These are phyloP conservation scores for Synanthedon tipuliformis DNA, from an alignment of 2,888 invertebrate species.

Conservation along the genomic window DNA sequence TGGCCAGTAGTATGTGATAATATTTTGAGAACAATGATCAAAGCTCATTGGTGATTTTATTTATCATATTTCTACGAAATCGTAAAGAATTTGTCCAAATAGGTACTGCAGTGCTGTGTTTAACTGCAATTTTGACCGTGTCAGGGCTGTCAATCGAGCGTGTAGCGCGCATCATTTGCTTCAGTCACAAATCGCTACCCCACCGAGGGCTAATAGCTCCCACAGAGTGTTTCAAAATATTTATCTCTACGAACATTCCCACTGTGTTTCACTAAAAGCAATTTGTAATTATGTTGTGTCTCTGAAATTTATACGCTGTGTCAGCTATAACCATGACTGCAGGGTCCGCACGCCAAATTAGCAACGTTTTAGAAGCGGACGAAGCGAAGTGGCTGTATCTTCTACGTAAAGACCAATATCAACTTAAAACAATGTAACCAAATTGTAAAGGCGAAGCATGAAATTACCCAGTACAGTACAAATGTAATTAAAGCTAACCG, in stretches of 20 bases:
- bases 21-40: too few relatives aligned
- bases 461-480: slow-evolving; percentile 46
- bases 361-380: slow-evolving; percentile 20
- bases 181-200: slow-evolving; percentile 43
- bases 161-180: slow-evolving; percentile 48
- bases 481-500: slow-evolving; percentile 47
- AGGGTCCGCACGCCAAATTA: slow-evolving; percentile 32
- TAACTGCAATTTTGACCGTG: slow-evolving; percentile 16
- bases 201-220: slow-evolving; percentile 27
- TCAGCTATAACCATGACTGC: slow-evolving; percentile 36
- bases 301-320: slow-evolving; percentile 17
- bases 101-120: slow-evolving; percentile 5
- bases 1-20: too few relatives aligned
- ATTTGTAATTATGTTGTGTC: slow-evolving; percentile 15
- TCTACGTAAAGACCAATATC: slow-evolving; percentile 46
- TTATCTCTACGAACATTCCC: too few relatives aligned
- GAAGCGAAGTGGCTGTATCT: slow-evolving; percentile 37
- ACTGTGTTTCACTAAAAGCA: background rate
- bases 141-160: slow-evolving; percentile 35
- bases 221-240: slow-evolving; percentile 52
- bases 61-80: too few relatives aligned
- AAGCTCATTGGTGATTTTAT: too few relatives aligned
- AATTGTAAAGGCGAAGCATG: slow-evolving; percentile 39
- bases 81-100: too few relatives aligned
- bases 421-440: slow-evolving; percentile 56